Percentiles rank a stretch among this genome's conserved stretches.
phyloP scores from a whole-genome alignment of 2,888 invertebrate species.

The Argyresthia goedartella region DNA sequence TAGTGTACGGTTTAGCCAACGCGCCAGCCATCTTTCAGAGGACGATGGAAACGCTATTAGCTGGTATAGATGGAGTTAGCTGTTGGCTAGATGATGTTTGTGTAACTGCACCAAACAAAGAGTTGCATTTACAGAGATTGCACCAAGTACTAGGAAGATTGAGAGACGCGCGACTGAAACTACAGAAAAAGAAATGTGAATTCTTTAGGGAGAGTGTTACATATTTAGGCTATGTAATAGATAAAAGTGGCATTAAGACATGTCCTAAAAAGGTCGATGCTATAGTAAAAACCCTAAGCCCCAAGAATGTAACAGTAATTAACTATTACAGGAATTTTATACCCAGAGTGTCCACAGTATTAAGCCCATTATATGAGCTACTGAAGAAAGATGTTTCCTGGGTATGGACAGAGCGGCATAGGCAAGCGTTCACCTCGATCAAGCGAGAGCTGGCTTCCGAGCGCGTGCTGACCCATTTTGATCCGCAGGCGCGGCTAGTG shows the following conservation, averaged over 20 bases:
- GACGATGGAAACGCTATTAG: not conserved
- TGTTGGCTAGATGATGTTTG: conserved; percentile 8
- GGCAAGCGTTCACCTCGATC: not conserved
- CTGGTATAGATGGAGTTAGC: conserved; percentile 1
- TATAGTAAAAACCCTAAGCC: conserved; percentile 5
- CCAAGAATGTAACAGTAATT: conserved; percentile 8
- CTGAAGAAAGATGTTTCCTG: conserved; percentile 5
- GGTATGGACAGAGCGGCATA: conserved; percentile 8
- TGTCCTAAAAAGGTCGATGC: conserved; percentile 9
- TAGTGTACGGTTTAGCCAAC: conserved; percentile 12
- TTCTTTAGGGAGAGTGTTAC: conserved; percentile 10
- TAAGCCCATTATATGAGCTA: conserved; percentile 10
- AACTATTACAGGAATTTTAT: conserved; percentile 13
- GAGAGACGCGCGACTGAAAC: conserved; percentile 8
- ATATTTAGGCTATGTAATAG: conserved; percentile 10
- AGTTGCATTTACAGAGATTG: conserved; percentile 8
- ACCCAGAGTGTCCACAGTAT: conserved; percentile 8
- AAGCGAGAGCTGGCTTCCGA: conserved; percentile 1
- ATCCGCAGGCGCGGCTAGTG: not conserved
- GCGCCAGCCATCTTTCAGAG: conserved; percentile 1
- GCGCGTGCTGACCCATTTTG: not conserved
- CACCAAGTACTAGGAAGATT: conserved; percentile 7
- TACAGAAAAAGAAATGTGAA: conserved; percentile 12
- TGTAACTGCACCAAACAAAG: conserved; percentile 9
- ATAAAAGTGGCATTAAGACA: conserved; percentile 7